Base-by-base conservation (phyloP, 2,113 vertebrate genomes). In the Neogale vison region DNA sequence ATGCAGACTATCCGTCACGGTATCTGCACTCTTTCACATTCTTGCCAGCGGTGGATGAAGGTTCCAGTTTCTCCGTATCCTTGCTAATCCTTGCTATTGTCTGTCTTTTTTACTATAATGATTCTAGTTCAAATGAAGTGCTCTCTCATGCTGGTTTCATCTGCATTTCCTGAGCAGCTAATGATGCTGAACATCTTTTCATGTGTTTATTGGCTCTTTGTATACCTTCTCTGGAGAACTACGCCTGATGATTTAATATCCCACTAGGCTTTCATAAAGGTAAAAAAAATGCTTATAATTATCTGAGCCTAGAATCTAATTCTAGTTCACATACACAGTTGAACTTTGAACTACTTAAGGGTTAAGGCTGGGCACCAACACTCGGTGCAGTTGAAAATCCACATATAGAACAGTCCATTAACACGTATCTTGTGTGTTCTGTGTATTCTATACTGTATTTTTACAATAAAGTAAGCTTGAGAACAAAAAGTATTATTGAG, bases 231-330 rank as follows among this genome's bases (percentile, higher is more conserved):
- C 57, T 79, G 74, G 39, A 89, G 72, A 97, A 89, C 81, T 86
- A 88, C 45, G 7, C 2, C 31, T 91, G 15, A 39, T 39, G 93
- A 71, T 85, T 59, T 26, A 76, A 63, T 77, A 63, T 8, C 29
- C 36, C 31, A 79, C 6, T 91, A 88, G 36, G 57, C 34, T 96
- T 82, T 79, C 93, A 65, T 52, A 63, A 84, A 63, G 76, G 47
- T 92, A 36, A 97, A 97, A 52, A 84, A 17, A 86, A 45, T 67
- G 45, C 34, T 92, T 93, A 39, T 31, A n/a, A 90, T 74, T 80
- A 77, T 91, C 52, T 55, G 26, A 95, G n/a, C n/a, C 85, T 65
- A 59, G 92, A 67, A 34, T 88, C 67, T 65, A 97, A 71, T 29
- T 84, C 36, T 50, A 52, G n/a, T 80, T 91, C 88, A 85, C 42